phyloP scores from a whole-genome alignment of 2,888 invertebrate genomes.

The Synanthedon myopaeformis region DNA sequence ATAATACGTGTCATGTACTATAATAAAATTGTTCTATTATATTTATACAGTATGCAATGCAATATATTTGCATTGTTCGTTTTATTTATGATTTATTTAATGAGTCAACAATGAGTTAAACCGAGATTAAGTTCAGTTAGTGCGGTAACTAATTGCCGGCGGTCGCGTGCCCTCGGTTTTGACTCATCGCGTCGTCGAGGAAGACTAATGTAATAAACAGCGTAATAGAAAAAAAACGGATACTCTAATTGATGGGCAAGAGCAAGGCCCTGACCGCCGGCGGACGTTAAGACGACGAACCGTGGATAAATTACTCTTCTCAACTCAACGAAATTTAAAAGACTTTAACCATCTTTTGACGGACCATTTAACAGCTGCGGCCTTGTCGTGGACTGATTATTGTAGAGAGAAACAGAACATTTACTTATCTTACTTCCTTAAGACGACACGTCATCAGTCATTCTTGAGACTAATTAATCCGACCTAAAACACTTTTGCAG shows the following conservation, averaged over 20 bases:
- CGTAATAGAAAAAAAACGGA: conserved; percentile 60
- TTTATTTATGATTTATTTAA: neutral
- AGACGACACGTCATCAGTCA: conserved; percentile 32
- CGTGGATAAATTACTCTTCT: conserved; percentile 33
- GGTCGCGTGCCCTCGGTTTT: conserved; percentile 43
- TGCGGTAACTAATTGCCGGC: conserved; percentile 29
- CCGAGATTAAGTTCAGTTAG: conserved; percentile 20
- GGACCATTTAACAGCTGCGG: conserved; percentile 6
- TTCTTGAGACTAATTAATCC: conserved; percentile 32
- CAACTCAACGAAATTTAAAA: conserved; percentile 17
- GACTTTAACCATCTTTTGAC: neutral
- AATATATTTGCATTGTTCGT: no score
- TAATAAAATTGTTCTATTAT: no score
- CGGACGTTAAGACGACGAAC: conserved; percentile 13
- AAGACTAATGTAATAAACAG: conserved; percentile 56
- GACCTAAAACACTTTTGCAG: conserved; percentile 31
- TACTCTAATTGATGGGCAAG: conserved; percentile 58
- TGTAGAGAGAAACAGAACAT: conserved; percentile 8
- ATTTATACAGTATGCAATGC: no score
- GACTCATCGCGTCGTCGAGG: conserved; percentile 44
- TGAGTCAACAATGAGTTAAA: neutral
- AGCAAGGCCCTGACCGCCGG: conserved; percentile 45
- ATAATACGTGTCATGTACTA: no score
- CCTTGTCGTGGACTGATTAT: conserved; percentile 11
- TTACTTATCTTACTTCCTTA: conserved; percentile 19